These are phyloP conservation scores for Austrolebias charrua DNA, from an alignment of 2,797 vertebrate genomes.

Conservation along the genomic window DNA sequence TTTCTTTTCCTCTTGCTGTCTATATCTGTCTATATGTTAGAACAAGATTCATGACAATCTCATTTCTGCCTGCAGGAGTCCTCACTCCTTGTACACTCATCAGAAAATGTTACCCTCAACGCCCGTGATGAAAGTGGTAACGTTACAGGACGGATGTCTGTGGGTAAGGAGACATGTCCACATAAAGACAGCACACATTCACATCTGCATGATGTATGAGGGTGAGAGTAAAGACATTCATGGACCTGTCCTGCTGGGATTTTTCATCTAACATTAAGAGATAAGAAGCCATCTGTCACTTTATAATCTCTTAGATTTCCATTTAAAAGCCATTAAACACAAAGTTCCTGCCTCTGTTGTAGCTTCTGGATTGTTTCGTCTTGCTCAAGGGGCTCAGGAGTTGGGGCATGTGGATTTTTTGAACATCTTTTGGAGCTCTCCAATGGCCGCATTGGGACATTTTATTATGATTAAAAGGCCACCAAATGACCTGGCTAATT, in stretches of 20 bases:
- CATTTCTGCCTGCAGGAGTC: constrained; percentile 80
- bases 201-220: constrained; percentile 51
- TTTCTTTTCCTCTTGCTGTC: too few species aligned
- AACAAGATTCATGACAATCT: neutral
- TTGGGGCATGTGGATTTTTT: constrained; percentile 56
- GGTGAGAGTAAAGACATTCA: constrained; percentile 65
- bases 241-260: constrained; percentile 66
- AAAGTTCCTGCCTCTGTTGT: constrained; percentile 57
- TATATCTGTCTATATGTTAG: too few species aligned
- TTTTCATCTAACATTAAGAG: constrained; percentile 74
- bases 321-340: constrained; percentile 74
- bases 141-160: constrained; percentile 88
- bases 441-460: constrained; percentile 52
- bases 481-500: constrained; percentile 68
- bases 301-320: constrained; percentile 72
- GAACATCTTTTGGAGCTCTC: constrained; percentile 66
- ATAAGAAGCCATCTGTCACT: constrained; percentile 66
- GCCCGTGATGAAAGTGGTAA: constrained; percentile 87
- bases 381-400: constrained; percentile 57
- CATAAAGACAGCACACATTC: constrained; percentile 21
- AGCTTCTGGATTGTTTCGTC: constrained; percentile 61
- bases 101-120: constrained; percentile 89
- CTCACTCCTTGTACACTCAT: constrained; percentile 86
- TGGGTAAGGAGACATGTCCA: constrained; percentile 81
- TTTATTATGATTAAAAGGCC: constrained; percentile 73